phyloP scores from a whole-genome alignment of 2,888 invertebrate species.

The Sphaerophoria taeniata region DNA sequence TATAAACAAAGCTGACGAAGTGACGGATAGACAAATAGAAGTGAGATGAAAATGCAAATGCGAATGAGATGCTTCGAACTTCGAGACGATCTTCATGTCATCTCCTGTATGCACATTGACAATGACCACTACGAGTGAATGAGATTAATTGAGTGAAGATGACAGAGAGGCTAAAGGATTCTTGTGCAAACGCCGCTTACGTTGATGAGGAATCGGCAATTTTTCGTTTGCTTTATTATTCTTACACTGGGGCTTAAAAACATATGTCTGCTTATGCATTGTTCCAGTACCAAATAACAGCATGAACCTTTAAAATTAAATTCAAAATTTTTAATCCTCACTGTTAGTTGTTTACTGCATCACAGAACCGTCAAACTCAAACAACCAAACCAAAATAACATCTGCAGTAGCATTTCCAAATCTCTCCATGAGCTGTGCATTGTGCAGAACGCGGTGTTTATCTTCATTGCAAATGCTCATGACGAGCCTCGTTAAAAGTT shows the following conservation, averaged over 20 bases:
- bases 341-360: constrained; percentile 14
- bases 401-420: constrained; percentile 58
- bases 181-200: constrained; percentile 70
- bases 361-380: constrained; percentile 16
- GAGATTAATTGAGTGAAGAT: constrained; percentile 69
- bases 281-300: no score
- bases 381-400: constrained; percentile 18
- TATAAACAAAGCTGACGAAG: constrained; percentile 18
- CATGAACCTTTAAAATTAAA: no score
- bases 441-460: background rate
- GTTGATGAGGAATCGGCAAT: constrained; percentile 48
- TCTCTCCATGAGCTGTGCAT: constrained; percentile 32
- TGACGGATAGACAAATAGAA: constrained; percentile 68
- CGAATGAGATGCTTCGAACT: constrained; percentile 20
- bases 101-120: constrained; percentile 59
- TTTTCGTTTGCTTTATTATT: constrained; percentile 38
- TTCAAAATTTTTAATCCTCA: constrained; percentile 18
- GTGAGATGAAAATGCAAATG: constrained; percentile 60
- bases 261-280: background rate
- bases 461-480: constrained; percentile 49
- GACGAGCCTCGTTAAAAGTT: constrained; percentile 71
- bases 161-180: constrained; percentile 41
- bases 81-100: constrained; percentile 17
- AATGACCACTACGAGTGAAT: constrained; percentile 60
- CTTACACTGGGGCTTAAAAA: constrained; percentile 37